Conservation (phyloP, 1,140 invertebrate species). For the Geopemphigus sp. region DNA sequence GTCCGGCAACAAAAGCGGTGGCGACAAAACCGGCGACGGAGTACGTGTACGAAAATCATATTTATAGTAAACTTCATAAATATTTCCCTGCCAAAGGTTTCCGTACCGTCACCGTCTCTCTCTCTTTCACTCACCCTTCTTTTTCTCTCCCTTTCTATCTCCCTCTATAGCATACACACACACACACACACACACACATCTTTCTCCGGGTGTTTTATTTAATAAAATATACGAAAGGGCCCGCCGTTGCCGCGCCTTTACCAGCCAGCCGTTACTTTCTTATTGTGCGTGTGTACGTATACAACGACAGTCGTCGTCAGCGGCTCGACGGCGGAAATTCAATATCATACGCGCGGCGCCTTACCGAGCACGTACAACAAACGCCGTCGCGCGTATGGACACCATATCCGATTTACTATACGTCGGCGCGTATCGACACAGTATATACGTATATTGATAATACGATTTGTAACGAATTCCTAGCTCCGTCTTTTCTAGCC, state of each 20-base stretch:
- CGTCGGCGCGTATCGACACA: too few species aligned
- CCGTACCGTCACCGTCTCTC: background rate
- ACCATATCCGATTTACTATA: conserved; percentile 11
- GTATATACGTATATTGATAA: too few species aligned
- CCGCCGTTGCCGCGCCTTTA: background rate
- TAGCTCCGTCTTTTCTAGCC: too few species aligned
- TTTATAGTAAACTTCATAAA: conserved; percentile 22
- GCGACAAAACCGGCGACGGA: background rate
- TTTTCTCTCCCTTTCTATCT: too few species aligned
- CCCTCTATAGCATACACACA: too few species aligned
- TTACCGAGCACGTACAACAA: background rate
- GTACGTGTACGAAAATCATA: conserved; percentile 1
- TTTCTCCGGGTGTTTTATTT: conserved; percentile 13
- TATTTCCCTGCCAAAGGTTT: background rate
- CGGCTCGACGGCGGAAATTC: conserved; percentile 14
- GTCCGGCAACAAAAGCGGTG: background rate
- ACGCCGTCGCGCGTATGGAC: background rate
- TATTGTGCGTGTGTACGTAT: background rate
- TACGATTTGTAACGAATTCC: too few species aligned
- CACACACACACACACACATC: background rate
- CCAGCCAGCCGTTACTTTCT: conserved; percentile 10
- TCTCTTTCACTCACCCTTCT: too few species aligned
- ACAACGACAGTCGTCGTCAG: background rate
- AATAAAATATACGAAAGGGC: conserved; percentile 1
- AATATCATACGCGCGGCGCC: conserved; percentile 19